Percentiles rank a stretch among this genome's conserved stretches.
Evolutionary conservation across 2,888 invertebrate genomes (phyloP).

Genomic region (Malthinus seriepunctatus): DNA sequence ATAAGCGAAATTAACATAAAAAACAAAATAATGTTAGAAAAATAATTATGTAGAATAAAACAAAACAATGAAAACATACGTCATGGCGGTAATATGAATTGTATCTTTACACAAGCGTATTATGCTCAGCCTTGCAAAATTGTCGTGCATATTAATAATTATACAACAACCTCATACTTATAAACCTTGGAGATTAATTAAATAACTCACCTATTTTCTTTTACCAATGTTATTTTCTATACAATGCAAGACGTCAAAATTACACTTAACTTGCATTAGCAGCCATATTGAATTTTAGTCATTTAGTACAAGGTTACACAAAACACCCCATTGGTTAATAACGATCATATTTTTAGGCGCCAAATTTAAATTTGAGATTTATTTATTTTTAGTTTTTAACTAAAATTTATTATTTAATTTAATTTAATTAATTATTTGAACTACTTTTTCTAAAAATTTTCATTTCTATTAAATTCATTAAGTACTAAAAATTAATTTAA

Average conservation of each 20-base stretch:
- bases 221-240: slow-evolving; percentile 18
- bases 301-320: not conserved
- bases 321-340: slow-evolving; percentile 11
- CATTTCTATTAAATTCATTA: too few species aligned
- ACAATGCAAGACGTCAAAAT: slow-evolving; percentile 34
- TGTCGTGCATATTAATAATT: not conserved
- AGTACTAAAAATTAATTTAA: too few species aligned
- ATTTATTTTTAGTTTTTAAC: too few species aligned
- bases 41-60: not conserved
- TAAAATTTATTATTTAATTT: too few species aligned
- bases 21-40: not conserved
- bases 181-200: not conserved
- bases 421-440: too few species aligned
- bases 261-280: slow-evolving; percentile 29
- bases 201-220: slow-evolving; percentile 10
- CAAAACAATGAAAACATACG: slow-evolving; percentile 11
- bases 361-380: slow-evolving; percentile 10
- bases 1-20: too few species aligned
- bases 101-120: slow-evolving; percentile 19
- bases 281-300: slow-evolving; percentile 34
- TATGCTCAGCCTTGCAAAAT: slow-evolving; percentile 4
- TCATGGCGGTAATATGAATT: slow-evolving; percentile 35
- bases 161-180: too few species aligned
- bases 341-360: slow-evolving; percentile 1
- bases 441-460: too few species aligned